Conservation (phyloP, 2,113 vertebrate genomes). For the Urocynchramus pylzowi region DNA sequence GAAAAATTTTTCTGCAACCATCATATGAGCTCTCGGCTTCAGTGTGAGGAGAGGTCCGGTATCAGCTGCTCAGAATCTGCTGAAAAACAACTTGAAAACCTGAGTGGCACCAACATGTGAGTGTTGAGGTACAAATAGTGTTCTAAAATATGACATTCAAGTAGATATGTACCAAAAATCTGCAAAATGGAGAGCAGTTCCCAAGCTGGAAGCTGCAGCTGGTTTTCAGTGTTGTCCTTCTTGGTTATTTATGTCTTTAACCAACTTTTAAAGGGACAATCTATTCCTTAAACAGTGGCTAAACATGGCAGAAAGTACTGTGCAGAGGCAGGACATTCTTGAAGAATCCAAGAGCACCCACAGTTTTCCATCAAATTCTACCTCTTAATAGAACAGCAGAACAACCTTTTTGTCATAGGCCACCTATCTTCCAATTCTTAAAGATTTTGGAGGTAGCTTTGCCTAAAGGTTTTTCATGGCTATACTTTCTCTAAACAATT, state of each 20-base stretch:
- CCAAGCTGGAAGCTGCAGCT: not conserved
- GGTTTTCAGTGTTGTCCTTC: not conserved
- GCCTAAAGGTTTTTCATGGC: not conserved
- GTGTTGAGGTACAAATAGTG: not conserved
- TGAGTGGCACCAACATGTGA: not conserved
- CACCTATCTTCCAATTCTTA: not conserved
- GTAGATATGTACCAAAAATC: not conserved
- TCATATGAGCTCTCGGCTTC: not conserved
- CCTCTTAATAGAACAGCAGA: not conserved
- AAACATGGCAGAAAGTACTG: not conserved
- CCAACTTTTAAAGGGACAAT: not conserved
- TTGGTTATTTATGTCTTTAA: not conserved
- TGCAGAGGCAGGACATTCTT: not conserved
- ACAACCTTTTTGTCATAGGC: not conserved
- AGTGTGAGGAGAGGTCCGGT: not conserved
- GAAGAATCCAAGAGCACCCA: not conserved
- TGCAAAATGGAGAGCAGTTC: not conserved
- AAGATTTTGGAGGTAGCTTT: not conserved
- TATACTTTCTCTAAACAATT: not conserved
- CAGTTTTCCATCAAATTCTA: not conserved
- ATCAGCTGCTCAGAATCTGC: not conserved
- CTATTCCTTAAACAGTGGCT: not conserved
- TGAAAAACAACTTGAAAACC: not conserved
- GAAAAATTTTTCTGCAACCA: not conserved
- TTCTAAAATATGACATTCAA: not conserved